Evolutionary conservation across 2,797 vertebrate species (phyloP), one percentile per base, ranked within the genome.

Genomic region (Sphenodon punctatus): DNA sequence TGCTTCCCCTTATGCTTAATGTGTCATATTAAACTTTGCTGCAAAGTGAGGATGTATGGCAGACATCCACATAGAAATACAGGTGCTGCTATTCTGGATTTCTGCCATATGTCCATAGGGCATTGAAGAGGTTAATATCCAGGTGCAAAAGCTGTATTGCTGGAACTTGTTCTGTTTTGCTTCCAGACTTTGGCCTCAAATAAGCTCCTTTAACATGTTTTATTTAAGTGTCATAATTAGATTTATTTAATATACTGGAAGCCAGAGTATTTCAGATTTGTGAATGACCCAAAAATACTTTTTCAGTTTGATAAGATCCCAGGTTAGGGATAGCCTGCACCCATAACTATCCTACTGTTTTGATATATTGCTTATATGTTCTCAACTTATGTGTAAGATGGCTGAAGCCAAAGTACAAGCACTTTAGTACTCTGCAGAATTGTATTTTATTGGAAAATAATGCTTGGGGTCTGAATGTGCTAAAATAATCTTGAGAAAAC

Each of bases 81-180:
- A 96, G 94, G 94, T 95, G 93, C 72, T 94, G 86, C 66, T 89
- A 88, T 78, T 89, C 91, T 95, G 95, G 93, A 93, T 75, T 58
- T 72, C 32, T 79, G 93, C 93, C 93, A 95, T 88, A 92, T 88
- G 78, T 92, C 93, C 89, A 91, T 85, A 63, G 85, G 90, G 88
- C 86, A 91, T 89, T 78, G 41, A 93, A 90, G 88, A 94, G 87
- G 91, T 90, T 93, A 92, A 85, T 63, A 94, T 92, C 86, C 95
- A 95, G 95, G 93, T 95, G 95, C 93, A 88, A 68, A 43, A 86
- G 59, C 53, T 87, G 75, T 55, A 53, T 30, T 48, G 85, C 58
- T 82, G 59, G 67, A 93, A 92, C 94, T 90, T 4, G 87, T 70
- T 91, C 55, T 72, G 41, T 25, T 7, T 60, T 77, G 76, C 86